Conservation (phyloP, 2,888 invertebrate species). For the Hypselothyrea guttata region DNA sequence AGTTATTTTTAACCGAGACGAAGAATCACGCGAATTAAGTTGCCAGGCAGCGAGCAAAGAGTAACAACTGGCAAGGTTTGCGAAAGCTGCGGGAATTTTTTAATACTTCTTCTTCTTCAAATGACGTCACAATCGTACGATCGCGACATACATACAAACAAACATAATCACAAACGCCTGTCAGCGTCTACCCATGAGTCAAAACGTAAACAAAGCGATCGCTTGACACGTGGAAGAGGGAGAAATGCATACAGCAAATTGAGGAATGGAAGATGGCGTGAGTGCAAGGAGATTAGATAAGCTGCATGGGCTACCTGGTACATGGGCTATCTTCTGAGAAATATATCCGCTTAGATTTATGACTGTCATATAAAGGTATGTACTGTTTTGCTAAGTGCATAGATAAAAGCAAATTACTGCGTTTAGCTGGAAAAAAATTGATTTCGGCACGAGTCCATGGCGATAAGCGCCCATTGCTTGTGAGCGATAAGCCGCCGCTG, state of each 20-base stretch:
- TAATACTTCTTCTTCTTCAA: conserved; percentile 5
- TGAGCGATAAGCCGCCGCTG: conserved; percentile 30
- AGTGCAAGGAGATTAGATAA: conserved; percentile 5
- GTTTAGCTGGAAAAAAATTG: conserved; percentile 25
- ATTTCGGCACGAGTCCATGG: conserved; percentile 21
- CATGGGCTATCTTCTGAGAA: conserved; percentile 24
- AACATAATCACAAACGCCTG: not conserved
- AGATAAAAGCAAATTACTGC: conserved; percentile 17
- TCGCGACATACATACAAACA: conserved; percentile 19
- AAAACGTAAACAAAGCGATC: conserved; percentile 40
- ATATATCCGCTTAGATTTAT: conserved; percentile 40
- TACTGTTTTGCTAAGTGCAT: conserved; percentile 2
- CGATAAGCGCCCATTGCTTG: conserved; percentile 15
- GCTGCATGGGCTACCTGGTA: conserved; percentile 27
- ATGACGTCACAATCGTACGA: conserved; percentile 53
- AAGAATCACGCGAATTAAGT: conserved; percentile 30
- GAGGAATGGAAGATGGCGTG: too few relatives aligned
- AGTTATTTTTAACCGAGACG: conserved; percentile 27
- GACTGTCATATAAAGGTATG: conserved; percentile 20
- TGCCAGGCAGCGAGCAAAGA: conserved; percentile 18
- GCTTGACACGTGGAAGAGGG: conserved; percentile 16
- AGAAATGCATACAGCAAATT: not conserved
- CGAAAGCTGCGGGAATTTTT: conserved; percentile 16
- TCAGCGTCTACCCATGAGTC: conserved; percentile 23
- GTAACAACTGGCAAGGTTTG: conserved; percentile 10